Conservation (phyloP, 64 coral and sea anemone genomes). For the Hydrozoanthus tunicans region DNA sequence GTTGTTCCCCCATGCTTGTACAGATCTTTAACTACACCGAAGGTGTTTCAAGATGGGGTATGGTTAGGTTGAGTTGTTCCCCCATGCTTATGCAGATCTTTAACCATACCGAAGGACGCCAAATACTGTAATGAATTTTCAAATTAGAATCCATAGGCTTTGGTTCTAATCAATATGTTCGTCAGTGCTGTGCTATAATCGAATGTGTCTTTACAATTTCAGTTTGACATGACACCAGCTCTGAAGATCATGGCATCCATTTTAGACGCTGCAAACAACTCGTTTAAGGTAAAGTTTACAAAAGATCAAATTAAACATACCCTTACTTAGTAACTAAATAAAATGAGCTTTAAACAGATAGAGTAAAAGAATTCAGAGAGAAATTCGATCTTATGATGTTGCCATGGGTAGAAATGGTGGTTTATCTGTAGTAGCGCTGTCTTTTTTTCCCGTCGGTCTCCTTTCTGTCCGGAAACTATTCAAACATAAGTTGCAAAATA, state of each 20-base stretch:
- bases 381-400: no score
- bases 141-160: no score
- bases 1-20: neutral
- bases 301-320: neutral
- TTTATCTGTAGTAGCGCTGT: no score
- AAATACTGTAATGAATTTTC: no score
- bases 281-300: slow-evolving; percentile 78
- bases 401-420: no score
- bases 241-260: slow-evolving; percentile 81
- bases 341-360: neutral
- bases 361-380: neutral
- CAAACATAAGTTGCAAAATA: no score
- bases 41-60: slow-evolving; percentile 86
- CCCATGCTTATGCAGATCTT: neutral
- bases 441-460: no score
- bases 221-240: slow-evolving; percentile 86
- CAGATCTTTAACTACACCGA: slow-evolving; percentile 7
- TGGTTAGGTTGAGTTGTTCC: neutral
- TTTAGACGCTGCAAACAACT: slow-evolving; percentile 91
- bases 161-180: no score
- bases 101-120: slow-evolving; percentile 29
- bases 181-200: neutral
- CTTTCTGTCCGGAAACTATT: no score
- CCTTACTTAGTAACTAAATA: neutral
- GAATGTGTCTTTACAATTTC: slow-evolving; percentile 10